Conservation (phyloP, 2,888 invertebrate species). For the Amphipoea lucens region DNA sequence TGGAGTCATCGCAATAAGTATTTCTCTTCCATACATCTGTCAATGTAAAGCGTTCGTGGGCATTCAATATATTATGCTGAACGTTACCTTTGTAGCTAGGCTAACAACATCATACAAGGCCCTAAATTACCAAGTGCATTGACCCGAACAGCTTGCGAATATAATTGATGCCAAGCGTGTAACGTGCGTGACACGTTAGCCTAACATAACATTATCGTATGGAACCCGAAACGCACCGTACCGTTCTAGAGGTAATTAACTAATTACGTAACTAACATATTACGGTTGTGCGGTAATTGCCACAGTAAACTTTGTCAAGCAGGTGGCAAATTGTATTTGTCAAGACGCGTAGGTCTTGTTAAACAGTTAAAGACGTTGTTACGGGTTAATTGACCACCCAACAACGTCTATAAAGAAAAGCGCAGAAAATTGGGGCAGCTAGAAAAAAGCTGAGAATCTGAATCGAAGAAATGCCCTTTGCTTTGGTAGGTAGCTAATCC, state of each 20-base stretch:
- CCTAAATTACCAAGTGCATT: constrained; percentile 6
- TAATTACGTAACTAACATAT: constrained; percentile 48
- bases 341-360: neutral
- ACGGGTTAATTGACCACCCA: neutral
- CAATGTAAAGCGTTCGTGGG: neutral
- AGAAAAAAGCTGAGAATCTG: neutral
- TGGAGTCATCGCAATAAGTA: neutral
- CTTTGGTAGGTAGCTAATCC: neutral
- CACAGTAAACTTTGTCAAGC: constrained; percentile 37
- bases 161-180: constrained; percentile 38
- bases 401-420: neutral
- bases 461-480: neutral
- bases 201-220: constrained; percentile 41
- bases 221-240: constrained; percentile 28
- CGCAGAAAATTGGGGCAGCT: neutral
- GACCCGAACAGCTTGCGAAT: constrained; percentile 34
- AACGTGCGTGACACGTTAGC: constrained; percentile 33
- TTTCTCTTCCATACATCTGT: neutral
- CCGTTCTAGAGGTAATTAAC: constrained; percentile 52
- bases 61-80: neutral
- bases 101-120: neutral
- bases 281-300: constrained; percentile 36
- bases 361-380: constrained; percentile 28
- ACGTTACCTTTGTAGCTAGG: neutral
- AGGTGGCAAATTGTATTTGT: constrained; percentile 29